phyloP scores from a whole-genome alignment of 2,797 vertebrate genomes.

The Anas bernieri region DNA sequence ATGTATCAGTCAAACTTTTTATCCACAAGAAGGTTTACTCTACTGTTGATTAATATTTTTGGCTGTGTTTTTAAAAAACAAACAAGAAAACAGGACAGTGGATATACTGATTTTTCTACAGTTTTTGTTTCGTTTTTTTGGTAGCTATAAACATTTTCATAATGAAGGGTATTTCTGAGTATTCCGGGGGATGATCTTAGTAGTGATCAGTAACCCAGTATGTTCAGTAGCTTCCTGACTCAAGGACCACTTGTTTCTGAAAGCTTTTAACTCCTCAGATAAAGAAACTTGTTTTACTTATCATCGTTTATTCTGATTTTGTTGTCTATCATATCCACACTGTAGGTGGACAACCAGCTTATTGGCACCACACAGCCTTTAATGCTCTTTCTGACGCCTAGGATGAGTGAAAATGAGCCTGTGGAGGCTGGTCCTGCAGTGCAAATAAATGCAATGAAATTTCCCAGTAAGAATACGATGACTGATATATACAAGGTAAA shows the following conservation, averaged over 20 bases:
- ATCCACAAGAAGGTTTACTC: neutral
- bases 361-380: conserved; percentile 93
- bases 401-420: conserved; percentile 80
- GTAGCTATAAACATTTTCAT: neutral
- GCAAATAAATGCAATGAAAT: conserved; percentile 93
- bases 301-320: neutral
- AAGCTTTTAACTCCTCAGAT: neutral
- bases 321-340: neutral
- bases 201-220: neutral
- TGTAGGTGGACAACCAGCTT: conserved; percentile 96
- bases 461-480: conserved; percentile 91
- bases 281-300: neutral
- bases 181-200: neutral
- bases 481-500: conserved; percentile 96
- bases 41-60: neutral
- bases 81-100: neutral
- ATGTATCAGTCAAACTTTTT: neutral
- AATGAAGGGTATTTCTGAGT: neutral
- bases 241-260: neutral
- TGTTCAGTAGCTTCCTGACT: neutral
- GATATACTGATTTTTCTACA: neutral
- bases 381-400: conserved; percentile 90
- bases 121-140: neutral
- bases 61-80: neutral
- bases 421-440: conserved; percentile 87